Percentiles rank a stretch among this genome's conserved stretches.
phyloP scores from a whole-genome alignment of 2,888 invertebrate species.

The Himalopsyche tibetana region DNA sequence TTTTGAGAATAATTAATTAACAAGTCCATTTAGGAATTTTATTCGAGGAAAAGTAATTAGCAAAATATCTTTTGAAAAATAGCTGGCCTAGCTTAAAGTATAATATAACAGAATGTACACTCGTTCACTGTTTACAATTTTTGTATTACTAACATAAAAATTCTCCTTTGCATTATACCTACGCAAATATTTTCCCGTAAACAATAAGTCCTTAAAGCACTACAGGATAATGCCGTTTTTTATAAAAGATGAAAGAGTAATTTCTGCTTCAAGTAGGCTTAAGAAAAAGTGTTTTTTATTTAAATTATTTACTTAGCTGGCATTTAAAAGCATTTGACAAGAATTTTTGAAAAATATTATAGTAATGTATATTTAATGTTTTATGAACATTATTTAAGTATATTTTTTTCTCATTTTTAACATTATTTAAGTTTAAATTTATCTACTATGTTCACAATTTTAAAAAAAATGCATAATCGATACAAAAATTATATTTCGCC shows the following conservation, averaged over 20 bases:
- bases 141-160: constrained; percentile 20
- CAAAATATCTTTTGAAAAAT: neutral
- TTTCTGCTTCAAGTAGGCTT: constrained; percentile 17
- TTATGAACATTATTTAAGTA: no score
- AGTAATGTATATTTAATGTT: neutral
- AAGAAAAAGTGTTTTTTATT: constrained; percentile 12
- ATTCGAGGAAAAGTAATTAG: neutral
- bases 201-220: constrained; percentile 18
- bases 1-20: neutral
- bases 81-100: neutral
- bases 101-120: neutral
- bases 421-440: no score
- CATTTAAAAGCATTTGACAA: neutral
- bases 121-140: constrained; percentile 5
- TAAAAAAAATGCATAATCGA: no score
- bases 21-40: neutral
- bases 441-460: no score
- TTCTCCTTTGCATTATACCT: constrained; percentile 25
- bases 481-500: no score
- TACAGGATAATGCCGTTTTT: constrained; percentile 4
- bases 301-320: neutral
- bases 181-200: constrained; percentile 20
- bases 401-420: no score
- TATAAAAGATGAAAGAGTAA: constrained; percentile 31
- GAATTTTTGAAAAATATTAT: neutral